Conservation (phyloP, 2,797 vertebrate species). For the Oreortyx pictus region DNA sequence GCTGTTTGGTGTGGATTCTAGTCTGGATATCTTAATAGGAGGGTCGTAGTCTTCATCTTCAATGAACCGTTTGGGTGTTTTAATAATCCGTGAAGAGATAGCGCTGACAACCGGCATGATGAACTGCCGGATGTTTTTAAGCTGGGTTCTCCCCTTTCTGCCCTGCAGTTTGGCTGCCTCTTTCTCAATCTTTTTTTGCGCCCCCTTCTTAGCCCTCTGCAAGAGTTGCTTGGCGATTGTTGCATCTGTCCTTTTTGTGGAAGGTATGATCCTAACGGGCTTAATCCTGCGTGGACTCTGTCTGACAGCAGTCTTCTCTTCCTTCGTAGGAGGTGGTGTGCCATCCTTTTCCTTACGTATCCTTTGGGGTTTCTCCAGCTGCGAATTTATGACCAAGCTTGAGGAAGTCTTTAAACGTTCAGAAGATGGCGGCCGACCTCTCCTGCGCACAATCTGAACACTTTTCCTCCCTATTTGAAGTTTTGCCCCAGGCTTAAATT, state of each 20-base stretch:
- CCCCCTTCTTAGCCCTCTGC: conserved; percentile 95
- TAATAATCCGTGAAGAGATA: conserved; percentile 96
- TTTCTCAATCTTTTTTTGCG: conserved; percentile 91
- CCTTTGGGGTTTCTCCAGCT: conserved; percentile 89
- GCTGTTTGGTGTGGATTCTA: conserved; percentile 85
- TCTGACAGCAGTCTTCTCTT: conserved; percentile 83
- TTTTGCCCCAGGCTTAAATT: conserved; percentile 87
- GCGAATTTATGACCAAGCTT: conserved; percentile 76
- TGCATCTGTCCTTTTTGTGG: conserved; percentile 95
- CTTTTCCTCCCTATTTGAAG: conserved; percentile 85
- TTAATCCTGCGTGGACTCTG: conserved; percentile 96
- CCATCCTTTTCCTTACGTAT: conserved; percentile 85
- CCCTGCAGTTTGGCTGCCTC: conserved; percentile 88
- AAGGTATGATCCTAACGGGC: conserved; percentile 93
- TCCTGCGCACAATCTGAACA: conserved; percentile 88
- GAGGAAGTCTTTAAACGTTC: conserved; percentile 91
- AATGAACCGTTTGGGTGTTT: conserved; percentile 97
- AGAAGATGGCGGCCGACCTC: conserved; percentile 92
- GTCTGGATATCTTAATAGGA: conserved; percentile 91
- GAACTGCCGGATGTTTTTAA: conserved; percentile 98
- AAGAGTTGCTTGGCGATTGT: conserved; percentile 96
- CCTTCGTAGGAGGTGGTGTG: conserved; percentile 71
- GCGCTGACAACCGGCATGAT: conserved; percentile 99
- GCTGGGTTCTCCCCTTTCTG: conserved; percentile 89
- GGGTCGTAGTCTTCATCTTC: conserved; percentile 96